Evolutionary conservation across 2,888 invertebrate genomes (phyloP).

Genomic region (Eupithecia vulgata): DNA sequence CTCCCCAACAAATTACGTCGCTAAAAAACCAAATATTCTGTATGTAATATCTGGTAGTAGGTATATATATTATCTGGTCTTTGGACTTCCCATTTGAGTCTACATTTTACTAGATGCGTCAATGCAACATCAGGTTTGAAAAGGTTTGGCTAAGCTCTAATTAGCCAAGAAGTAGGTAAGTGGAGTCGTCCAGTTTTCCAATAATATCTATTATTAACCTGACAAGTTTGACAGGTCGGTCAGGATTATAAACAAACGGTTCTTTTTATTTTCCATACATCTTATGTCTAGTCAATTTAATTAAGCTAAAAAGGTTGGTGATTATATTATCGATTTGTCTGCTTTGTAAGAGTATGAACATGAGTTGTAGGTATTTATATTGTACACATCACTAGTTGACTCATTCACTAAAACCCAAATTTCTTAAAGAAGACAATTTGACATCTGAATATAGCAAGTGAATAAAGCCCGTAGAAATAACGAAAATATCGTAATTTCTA

Average conservation of each 20-base stretch:
- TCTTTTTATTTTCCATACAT: neutral
- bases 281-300: neutral
- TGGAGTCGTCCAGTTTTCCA: neutral
- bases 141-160: neutral
- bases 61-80: neutral
- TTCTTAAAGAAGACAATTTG: neutral
- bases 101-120: neutral
- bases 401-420: neutral
- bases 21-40: no score
- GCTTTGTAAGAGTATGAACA: neutral
- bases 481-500: no score
- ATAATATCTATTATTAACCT: neutral
- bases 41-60: no score
- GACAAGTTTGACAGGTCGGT: constrained; percentile 17
- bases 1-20: no score
- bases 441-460: no score
- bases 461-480: no score
- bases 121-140: neutral
- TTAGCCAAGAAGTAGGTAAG: neutral
- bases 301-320: neutral
- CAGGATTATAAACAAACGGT: constrained; percentile 14
- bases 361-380: neutral
- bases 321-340: neutral
- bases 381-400: neutral
- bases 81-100: neutral